Percentiles rank a stretch among this genome's conserved stretches.
Evolutionary conservation across 2,888 invertebrate genomes (phyloP).

Genomic region (Laspeyria flexula): DNA sequence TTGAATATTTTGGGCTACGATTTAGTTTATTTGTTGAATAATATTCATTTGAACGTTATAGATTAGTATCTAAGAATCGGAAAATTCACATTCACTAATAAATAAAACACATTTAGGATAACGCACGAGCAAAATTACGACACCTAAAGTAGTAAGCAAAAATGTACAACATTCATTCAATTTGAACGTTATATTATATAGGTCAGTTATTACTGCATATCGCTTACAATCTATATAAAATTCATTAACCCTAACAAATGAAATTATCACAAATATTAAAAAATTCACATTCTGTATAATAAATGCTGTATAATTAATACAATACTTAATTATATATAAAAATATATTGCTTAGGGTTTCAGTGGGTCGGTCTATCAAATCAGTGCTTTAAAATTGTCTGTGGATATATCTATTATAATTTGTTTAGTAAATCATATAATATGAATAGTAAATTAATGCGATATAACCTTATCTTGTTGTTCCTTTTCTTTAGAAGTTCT

Average conservation of each 20-base stretch:
- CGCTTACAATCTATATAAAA: conserved; percentile 62
- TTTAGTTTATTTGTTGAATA: conserved; percentile 31
- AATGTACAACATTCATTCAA: conserved; percentile 73
- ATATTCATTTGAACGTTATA: conserved; percentile 37
- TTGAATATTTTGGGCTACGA: conserved; percentile 29
- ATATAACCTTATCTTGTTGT: conserved; percentile 41
- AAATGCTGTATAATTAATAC: conserved; percentile 77
- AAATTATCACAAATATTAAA: conserved; percentile 77
- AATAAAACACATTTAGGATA: conserved; percentile 69
- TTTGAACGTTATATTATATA: conserved; percentile 44
- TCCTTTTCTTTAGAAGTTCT: conserved; percentile 42
- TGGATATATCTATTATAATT: conserved; percentile 45
- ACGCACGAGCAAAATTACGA: conserved; percentile 73
- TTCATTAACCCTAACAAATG: conserved; percentile 66
- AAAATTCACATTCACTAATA: conserved; percentile 73
- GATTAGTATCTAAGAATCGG: conserved; percentile 64
- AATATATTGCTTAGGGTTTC: conserved; percentile 85
- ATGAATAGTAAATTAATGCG: conserved; percentile 45
- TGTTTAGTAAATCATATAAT: conserved; percentile 36
- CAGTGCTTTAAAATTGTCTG: conserved; percentile 72
- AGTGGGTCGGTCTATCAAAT: conserved; percentile 81
- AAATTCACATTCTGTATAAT: conserved; percentile 76
- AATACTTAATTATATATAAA: conserved; percentile 83
- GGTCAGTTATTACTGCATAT: conserved; percentile 43
- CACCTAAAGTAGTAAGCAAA: conserved; percentile 78